Evolutionary conservation across 2,888 invertebrate genomes (phyloP).

Genomic region (Microctonus hyperodae): DNA sequence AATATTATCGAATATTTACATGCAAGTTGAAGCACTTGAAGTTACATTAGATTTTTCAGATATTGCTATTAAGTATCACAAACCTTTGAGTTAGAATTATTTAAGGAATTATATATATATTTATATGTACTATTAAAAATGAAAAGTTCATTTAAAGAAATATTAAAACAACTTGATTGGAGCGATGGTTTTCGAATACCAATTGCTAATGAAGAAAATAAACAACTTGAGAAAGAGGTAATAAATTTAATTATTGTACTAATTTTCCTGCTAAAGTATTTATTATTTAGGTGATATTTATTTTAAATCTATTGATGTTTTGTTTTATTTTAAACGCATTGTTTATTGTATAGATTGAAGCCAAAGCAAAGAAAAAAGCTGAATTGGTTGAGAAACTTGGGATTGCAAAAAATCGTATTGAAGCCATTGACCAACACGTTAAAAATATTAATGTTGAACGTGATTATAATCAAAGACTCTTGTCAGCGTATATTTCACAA

Average conservation of each 20-base stretch:
- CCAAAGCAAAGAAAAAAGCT: slow-evolving; percentile 64
- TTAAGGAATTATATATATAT: neutral
- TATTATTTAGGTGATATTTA: neutral
- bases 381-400: slow-evolving; percentile 64
- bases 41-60: neutral
- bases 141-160: slow-evolving; percentile 68
- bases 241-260: no score
- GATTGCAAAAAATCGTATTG: slow-evolving; percentile 61
- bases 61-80: neutral
- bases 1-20: neutral
- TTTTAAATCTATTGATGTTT: neutral
- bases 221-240: slow-evolving; percentile 66
- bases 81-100: neutral
- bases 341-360: slow-evolving; percentile 62
- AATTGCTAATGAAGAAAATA: slow-evolving; percentile 79
- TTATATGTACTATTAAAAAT: slow-evolving; percentile 31
- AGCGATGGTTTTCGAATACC: slow-evolving; percentile 80
- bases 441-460: slow-evolving; percentile 66
- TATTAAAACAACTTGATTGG: slow-evolving; percentile 77
- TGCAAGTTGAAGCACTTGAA: neutral
- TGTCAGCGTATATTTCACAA: slow-evolving; percentile 75
- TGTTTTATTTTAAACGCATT: neutral
- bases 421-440: slow-evolving; percentile 64
- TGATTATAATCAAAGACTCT: slow-evolving; percentile 70
- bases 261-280: neutral